Conservation (phyloP, 2,113 vertebrate species). For the Vimba vimba region DNA sequence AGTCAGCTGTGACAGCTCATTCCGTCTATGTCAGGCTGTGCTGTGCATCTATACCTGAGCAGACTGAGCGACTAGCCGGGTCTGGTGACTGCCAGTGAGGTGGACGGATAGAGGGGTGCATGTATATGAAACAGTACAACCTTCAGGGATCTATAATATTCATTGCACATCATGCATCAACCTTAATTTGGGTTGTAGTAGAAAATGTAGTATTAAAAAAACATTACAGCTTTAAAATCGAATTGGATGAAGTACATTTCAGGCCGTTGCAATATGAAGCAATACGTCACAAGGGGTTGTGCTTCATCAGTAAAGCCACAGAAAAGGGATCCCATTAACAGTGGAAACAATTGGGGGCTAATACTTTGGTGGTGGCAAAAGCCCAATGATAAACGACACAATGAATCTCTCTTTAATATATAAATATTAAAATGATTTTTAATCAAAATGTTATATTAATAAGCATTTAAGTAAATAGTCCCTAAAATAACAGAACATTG, state of each 20-base stretch:
- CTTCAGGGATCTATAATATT: not conserved
- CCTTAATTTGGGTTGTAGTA: not conserved
- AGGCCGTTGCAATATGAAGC: not conserved
- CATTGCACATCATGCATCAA: not conserved
- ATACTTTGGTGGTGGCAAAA: not conserved
- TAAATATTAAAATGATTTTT: too few relatives aligned
- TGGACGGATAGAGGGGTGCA: not conserved
- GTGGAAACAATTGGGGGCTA: not conserved
- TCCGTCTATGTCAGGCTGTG: slow-evolving; percentile 55
- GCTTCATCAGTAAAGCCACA: not conserved
- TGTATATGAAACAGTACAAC: slow-evolving; percentile 14
- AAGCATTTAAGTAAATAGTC: not conserved
- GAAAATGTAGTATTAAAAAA: not conserved
- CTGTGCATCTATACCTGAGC: slow-evolving; percentile 47
- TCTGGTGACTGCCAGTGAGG: slow-evolving; percentile 29
- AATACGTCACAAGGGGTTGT: not conserved
- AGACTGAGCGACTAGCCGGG: slow-evolving; percentile 45
- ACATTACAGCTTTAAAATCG: not conserved
- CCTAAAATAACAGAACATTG: not conserved
- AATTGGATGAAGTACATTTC: not conserved
- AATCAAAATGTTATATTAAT: not conserved
- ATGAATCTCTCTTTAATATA: too few relatives aligned
- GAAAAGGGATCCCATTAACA: too few relatives aligned
- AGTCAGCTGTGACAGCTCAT: slow-evolving; percentile 61
- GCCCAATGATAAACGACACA: not conserved